These are phyloP conservation scores for Entelurus aequoreus DNA, from an alignment of 2,113 vertebrate species.

Conservation along the genomic window DNA sequence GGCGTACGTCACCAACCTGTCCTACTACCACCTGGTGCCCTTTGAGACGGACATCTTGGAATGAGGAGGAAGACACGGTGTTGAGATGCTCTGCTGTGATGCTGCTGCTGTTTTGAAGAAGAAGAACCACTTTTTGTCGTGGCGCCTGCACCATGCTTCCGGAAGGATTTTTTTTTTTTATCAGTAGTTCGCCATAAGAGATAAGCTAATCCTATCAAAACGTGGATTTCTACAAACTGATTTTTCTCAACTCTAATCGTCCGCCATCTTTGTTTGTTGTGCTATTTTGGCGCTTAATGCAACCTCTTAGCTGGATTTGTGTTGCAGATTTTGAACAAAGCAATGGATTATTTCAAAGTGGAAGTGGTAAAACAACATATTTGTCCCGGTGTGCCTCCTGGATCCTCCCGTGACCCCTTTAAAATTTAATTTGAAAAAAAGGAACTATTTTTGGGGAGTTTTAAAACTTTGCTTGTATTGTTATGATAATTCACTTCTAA, in stretches of 20 bases:
- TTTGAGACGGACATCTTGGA: slow-evolving; percentile 97
- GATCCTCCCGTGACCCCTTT: not conserved
- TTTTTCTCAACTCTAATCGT: not conserved
- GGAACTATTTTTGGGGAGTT: no score
- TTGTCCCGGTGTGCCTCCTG: not conserved
- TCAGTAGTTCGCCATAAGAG: no score
- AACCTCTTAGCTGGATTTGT: not conserved
- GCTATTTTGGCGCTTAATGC: slow-evolving; percentile 5
- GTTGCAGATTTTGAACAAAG: not conserved
- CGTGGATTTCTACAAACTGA: no score
- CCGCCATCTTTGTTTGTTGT: slow-evolving; percentile 17
- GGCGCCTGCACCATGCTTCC: no score
- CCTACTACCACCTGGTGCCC: slow-evolving; percentile 94
- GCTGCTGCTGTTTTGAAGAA: no score
- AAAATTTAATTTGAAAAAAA: not conserved
- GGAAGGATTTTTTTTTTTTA: no score
- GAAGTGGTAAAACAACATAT: not conserved
- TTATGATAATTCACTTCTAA: slow-evolving; percentile 22
- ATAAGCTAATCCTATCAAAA: no score
- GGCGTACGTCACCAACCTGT: slow-evolving; percentile 93
- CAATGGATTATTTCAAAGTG: slow-evolving; percentile 1
- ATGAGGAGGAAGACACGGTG: slow-evolving; percentile 59
- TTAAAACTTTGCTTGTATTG: not conserved
- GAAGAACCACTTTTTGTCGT: no score
- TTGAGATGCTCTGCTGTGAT: no score